Evolutionary conservation across 2,797 vertebrate species (phyloP).

Genomic region (Odontamblyopus lacepedii): DNA sequence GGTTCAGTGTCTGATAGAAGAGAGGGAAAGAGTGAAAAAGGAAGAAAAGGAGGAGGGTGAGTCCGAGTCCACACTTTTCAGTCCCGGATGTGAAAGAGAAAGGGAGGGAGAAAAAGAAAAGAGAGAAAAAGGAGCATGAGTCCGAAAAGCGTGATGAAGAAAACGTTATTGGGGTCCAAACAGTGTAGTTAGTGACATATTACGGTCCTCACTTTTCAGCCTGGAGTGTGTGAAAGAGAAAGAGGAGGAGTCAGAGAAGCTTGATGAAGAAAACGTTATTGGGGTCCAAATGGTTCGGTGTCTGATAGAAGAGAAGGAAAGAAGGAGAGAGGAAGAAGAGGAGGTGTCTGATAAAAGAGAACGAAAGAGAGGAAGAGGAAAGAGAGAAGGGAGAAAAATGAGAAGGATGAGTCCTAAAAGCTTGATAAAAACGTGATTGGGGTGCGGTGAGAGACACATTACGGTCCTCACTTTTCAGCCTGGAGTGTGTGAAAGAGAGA

Average conservation of each 20-base stretch:
- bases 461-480: slow-evolving; percentile 53
- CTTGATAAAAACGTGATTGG: neutral
- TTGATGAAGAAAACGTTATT: slow-evolving; percentile 34
- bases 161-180: no score
- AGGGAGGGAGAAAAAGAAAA: neutral
- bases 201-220: slow-evolving; percentile 55
- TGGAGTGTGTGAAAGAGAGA: neutral
- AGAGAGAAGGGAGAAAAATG: neutral
- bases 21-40: slow-evolving; percentile 8
- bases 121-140: neutral
- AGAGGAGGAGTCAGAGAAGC: slow-evolving; percentile 8
- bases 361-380: neutral
- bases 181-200: slow-evolving; percentile 43
- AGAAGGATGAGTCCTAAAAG: neutral
- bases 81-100: slow-evolving; percentile 8
- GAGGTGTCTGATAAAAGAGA: slow-evolving; percentile 2
- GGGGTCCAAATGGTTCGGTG: no score
- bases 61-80: slow-evolving; percentile 29
- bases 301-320: slow-evolving; percentile 27
- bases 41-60: neutral
- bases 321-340: slow-evolving; percentile 1
- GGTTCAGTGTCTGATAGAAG: neutral
- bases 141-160: slow-evolving; percentile 38
- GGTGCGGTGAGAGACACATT: slow-evolving; percentile 48
- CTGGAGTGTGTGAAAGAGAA: slow-evolving; percentile 1